phyloP scores from a whole-genome alignment of 2,797 vertebrate genomes.

The Acropternis orthonyx region DNA sequence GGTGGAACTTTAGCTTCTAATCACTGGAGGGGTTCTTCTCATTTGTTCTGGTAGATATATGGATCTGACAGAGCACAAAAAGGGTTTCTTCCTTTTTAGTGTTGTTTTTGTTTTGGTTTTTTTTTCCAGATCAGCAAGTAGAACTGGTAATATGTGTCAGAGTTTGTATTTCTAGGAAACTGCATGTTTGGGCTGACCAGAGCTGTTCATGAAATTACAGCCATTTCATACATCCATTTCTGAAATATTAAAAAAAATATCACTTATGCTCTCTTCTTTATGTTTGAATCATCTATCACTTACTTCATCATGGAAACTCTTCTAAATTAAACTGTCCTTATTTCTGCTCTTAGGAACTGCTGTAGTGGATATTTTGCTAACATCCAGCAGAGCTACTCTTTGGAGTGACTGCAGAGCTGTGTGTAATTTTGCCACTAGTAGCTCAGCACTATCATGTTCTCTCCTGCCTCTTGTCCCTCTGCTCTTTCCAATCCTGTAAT shows the following conservation, averaged over 20 bases:
- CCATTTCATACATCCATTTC: background rate
- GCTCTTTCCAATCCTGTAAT: constrained; percentile 25
- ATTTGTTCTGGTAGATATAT: background rate
- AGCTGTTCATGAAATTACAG: background rate
- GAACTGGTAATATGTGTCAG: background rate
- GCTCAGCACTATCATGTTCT: background rate
- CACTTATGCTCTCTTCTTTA: background rate
- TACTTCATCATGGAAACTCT: background rate
- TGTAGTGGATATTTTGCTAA: background rate
- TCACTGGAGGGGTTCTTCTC: background rate
- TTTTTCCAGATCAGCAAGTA: background rate
- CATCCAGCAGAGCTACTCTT: background rate
- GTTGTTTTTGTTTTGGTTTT: background rate
- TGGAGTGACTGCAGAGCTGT: background rate
- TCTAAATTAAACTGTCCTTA: background rate
- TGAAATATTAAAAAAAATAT: background rate
- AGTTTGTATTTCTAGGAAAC: background rate
- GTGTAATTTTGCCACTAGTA: background rate
- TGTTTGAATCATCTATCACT: background rate
- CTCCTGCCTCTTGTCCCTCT: constrained; percentile 43
- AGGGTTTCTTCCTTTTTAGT: background rate
- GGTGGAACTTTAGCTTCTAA: background rate
- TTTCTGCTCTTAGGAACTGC: background rate
- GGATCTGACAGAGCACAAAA: background rate
- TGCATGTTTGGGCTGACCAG: background rate